Base-by-base conservation (phyloP, 1,140 invertebrate genomes). In the Holotrichia oblita region DNA sequence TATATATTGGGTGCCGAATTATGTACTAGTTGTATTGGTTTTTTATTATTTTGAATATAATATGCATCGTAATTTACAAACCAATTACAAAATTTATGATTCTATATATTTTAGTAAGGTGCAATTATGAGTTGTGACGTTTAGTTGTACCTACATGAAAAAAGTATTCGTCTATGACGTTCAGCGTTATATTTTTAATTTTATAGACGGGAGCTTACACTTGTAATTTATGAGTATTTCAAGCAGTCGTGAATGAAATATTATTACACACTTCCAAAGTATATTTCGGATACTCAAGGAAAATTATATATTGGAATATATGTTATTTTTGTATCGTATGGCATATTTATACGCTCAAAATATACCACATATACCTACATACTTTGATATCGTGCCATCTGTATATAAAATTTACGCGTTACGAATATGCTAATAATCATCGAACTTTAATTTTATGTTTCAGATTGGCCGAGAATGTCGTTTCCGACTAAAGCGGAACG, bases 401-500 rank as follows among this genome's bases (percentile, higher is more conserved):
- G 61, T 69, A 14, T 69, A 55, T 55, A 55, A 55, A 69, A 27
- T 69, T 24, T 20, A 34, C 61, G 61, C 20, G 61, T 69, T 34
- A 27, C 61, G 61, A 12, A 22, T 69, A 20, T 20, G 20, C 27
- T 34, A 34, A 69, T 69, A 69, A n/a, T 22, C 61, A 69, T 69
- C 61, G 22, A 69, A 69, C 20, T 27, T 34, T 34, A 69, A 69
- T 69, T 69, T 69, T 69, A 69, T 69, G 61, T 76, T 76, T 55
- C 74, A 76, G 41, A 40, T 76, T 22, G 41, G 14, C 44, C 10
- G 41, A 74, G 41, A 40, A 96, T 96, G 95, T 94, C 94, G 83
- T 96, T 95, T 87, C 94, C 95, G 73, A 92, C 89, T 82, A 97
- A 95, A 91, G 90, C 92, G 81, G 91, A 95, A 85, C 90, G 97